Conservation (phyloP, 1,140 invertebrate species). For the Wiebesia pumilae region DNA sequence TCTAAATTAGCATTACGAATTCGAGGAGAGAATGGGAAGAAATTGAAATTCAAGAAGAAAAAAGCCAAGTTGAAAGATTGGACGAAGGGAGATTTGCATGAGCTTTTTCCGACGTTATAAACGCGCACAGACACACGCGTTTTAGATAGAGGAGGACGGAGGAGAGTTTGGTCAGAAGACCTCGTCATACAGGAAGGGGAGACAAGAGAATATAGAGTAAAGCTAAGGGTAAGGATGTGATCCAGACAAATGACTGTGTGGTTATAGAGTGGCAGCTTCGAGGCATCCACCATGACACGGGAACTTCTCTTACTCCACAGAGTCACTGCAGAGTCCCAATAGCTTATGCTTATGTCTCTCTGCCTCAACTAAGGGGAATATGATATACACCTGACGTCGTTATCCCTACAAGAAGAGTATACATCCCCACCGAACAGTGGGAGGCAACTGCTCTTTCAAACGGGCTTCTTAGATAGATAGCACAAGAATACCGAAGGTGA, state of each 20-base stretch:
- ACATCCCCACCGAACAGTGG: background rate
- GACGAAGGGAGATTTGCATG: too few species aligned
- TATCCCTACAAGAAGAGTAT: conserved; percentile 32
- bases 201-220: too few species aligned
- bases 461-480: background rate
- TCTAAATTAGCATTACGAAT: too few species aligned
- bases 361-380: background rate
- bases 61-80: too few species aligned
- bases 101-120: too few species aligned
- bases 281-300: conserved; percentile 60
- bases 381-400: conserved; percentile 42
- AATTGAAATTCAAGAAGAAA: too few species aligned
- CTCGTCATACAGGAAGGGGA: too few species aligned
- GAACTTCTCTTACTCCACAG: background rate
- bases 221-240: conserved; percentile 53
- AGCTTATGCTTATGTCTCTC: background rate
- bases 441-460: conserved; percentile 8
- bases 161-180: too few species aligned
- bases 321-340: background rate
- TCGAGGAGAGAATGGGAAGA: too few species aligned
- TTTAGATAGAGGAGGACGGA: too few species aligned
- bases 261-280: conserved; percentile 68
- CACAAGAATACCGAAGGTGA: too few species aligned
- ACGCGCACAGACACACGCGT: too few species aligned
- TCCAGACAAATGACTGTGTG: conserved; percentile 70